Base-by-base conservation (phyloP, 2,797 vertebrate species). In the Etheostoma nigrum region DNA sequence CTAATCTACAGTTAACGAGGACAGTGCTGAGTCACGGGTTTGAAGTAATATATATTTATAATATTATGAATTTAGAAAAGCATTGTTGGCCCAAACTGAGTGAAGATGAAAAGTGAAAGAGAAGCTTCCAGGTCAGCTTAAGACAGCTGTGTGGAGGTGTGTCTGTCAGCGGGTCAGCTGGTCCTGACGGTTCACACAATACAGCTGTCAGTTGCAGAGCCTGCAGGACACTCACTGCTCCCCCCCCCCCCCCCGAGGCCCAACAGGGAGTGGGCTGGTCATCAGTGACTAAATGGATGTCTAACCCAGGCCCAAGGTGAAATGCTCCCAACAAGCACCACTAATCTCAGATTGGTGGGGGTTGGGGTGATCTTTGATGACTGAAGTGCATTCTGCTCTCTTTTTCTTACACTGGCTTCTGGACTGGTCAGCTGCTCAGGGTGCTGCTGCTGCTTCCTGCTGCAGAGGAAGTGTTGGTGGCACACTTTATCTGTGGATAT, bases 151-250 rank as follows among this genome's bases (percentile, higher is more conserved):
- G 36, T 19, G 27, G 36, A 33, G 42, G 63, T 40, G 36, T 40
- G 68, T 67, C 82, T 82, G 82, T 76, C 80, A 72, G 42, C 7
- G 12, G 44, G 81, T 86, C 86, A 88, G 78, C 86, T 88, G 87
- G 72, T 82, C 23, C 44, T 89, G 87, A 89, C 52, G 61, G 51
- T 57, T 52, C 59, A 75, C 62, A 88, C 83, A 86, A 90, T 82
- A 51, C 65, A 79, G 4, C 45, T 11, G 60, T 86, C 85, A 87
- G 44, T 81, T 63, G 74, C 77, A 88, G 82, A 60, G 54, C 19
- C n/a, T 51, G 15, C 15, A 78, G 55, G 53, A 63, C 36, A 40
- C 36, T 40, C 2, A 11, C 36, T 40, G 36, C 33, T 2, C 33
- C 33, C 33, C 9, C 33, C 0, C 8, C 7, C 30, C 30, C 30